Evolutionary conservation across 2,797 vertebrate species (phyloP), one percentile per base, ranked within the genome.

Genomic region (Steatocranus sp.): DNA sequence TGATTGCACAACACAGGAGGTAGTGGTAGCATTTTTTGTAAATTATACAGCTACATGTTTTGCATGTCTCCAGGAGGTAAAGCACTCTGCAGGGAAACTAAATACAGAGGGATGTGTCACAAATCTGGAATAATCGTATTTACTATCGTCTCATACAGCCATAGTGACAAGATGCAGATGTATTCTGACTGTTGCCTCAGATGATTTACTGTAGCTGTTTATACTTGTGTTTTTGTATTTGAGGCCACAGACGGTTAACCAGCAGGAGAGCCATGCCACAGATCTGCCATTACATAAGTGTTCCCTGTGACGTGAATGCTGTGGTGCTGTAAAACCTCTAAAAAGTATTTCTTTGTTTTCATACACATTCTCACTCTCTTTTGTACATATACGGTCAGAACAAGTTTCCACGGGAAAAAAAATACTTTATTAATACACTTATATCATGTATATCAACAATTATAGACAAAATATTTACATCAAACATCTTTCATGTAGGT

Each of bases 401-500:
- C 61, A 10, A 90, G 76, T 95, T 97, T 98, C 97, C 97, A 98
- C 97, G 95, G 97, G 97, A 97, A 98, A 98, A 98, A 95, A 98
- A 96, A 95, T 96, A 97, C 95, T 95, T 99, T 99, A 99, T 98
- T 99, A 96, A 97, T 97, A 96, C 93, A 94, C 93, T 97, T 97
- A 94, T 93, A 96, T 96, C 97, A 97, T 97, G 96, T 97, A 97
- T 97, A 96, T 96, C 96, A 97, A 98, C 97, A 97, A 96, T 94
- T 96, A 95, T 97, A 97, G 97, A 97, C 97, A 98, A 98, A 98
- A 98, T 98, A 99, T 98, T 96, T 99, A 98, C 97, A 99, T 96
- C 96, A 96, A 97, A 96, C 96, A 97, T 97, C 97, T 97, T 97
- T 96, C 96, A 94, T 94, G 95, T 97, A 97, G 92, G 97, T 96